Evolutionary conservation across 1,140 invertebrate genomes (phyloP), one percentile per base, ranked within the genome.

Genomic region (Trachymyrmex cornetzi): DNA sequence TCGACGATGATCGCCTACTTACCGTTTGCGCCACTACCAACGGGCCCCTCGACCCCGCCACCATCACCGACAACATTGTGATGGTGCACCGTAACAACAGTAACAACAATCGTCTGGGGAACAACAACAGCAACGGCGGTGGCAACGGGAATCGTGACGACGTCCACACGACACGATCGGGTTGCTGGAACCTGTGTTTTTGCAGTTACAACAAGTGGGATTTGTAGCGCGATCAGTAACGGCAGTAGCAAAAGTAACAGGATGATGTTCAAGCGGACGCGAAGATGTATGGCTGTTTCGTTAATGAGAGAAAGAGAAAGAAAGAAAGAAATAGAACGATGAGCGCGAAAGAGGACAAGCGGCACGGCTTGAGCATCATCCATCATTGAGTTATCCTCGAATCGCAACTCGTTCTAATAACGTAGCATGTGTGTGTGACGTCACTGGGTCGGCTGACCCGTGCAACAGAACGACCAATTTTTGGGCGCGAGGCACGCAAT

Each of bases 181-280:
- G 93, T 89, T 94, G 94, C 91, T 94, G 94, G 94, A 91, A 89
- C 50, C 86, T 94, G 66, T 94, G 94, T 89, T 90, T 90, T 30
- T 92, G 94, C 86, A 93, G 91, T 89, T 94, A 92, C 89, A 90
- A 92, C 85, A 91, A 92, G 24, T 91, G 89, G 88, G 89, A 93
- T 80, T 87, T 88, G 71, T 92, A 91, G 77, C 87, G 63, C 57
- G 19, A 86, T 64, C 22, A 12, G 38, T 27, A 30, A 27, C 38
- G 22, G 22, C 38, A 44, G 38, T 11, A 44, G n/a, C 38, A 30
- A 24, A 71, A 50, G 22, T 16, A 77, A 34, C 53, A 9, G 24
- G 55, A 30, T 72, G 55, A 59, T 55, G 34, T 59, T 66, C 34
- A 77, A 79, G 22, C 34, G 19, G 12, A 63, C 44, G 72, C 63